Conservation (phyloP, 2,113 vertebrate species). For the Struthidea cinerea region DNA sequence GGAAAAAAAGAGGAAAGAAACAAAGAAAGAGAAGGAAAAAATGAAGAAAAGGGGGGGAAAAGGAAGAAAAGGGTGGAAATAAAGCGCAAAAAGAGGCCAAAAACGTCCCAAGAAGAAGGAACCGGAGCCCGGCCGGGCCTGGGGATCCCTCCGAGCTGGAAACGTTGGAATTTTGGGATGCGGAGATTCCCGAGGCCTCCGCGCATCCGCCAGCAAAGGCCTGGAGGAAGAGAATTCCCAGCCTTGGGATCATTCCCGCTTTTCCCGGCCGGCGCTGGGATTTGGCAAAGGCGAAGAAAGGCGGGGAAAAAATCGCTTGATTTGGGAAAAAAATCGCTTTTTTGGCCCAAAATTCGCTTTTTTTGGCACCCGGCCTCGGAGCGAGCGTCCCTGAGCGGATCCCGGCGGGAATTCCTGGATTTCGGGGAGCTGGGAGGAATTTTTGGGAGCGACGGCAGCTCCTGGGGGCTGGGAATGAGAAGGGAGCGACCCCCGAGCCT, state of each 20-base stretch:
- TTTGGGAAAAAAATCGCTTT: no score
- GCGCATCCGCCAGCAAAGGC: neutral
- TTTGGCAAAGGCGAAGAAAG: neutral
- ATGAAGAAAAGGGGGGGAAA: neutral
- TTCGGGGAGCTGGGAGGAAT: neutral
- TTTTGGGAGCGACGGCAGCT: neutral
- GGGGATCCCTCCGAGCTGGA: no score
- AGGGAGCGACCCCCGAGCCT: neutral
- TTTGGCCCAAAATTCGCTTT: neutral
- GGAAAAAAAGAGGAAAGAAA: no score
- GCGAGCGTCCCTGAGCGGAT: neutral
- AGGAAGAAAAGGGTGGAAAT: neutral
- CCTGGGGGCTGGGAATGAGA: neutral
- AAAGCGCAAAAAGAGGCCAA: neutral
- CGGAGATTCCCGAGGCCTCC: no score
- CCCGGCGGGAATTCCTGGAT: neutral
- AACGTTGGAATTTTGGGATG: no score
- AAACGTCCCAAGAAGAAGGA: neutral
- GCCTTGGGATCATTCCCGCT: neutral
- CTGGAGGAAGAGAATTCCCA: neutral
- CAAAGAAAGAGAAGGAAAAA: no score
- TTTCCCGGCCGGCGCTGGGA: neutral
- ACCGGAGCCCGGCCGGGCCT: neutral
- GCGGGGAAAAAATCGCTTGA: no score
- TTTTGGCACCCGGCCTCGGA: neutral